Conservation (phyloP, 2,797 vertebrate genomes). For the Podarcis lilfordi region DNA sequence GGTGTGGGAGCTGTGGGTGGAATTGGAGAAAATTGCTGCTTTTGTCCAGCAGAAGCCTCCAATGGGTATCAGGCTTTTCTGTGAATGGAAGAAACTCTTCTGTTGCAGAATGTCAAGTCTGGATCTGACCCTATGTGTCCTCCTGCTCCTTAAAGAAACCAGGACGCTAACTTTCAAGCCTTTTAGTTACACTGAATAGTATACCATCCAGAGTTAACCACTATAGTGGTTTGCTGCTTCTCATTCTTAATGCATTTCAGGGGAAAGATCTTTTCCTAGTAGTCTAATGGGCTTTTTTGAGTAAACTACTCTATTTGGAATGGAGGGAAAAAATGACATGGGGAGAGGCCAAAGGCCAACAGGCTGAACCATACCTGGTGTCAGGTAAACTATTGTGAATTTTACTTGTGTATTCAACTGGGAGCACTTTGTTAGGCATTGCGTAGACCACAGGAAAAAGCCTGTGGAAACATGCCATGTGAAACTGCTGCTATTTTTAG, state of each 20-base stretch:
- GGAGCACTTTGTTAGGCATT: constrained; percentile 96
- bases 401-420: constrained; percentile 85
- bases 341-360: constrained; percentile 14
- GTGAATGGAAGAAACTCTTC: too few relatives aligned
- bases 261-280: constrained; percentile 67
- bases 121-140: not conserved
- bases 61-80: not conserved
- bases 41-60: not conserved
- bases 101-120: not conserved
- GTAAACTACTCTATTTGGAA: constrained; percentile 71
- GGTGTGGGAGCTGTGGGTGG: not conserved
- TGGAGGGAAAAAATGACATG: constrained; percentile 60
- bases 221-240: constrained; percentile 81
- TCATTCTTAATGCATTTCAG: constrained; percentile 68
- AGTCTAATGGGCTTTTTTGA: constrained; percentile 73
- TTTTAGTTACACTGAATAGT: constrained; percentile 74
- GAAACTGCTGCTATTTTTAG: constrained; percentile 94
- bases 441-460: constrained; percentile 76
- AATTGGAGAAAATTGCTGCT: not conserved
- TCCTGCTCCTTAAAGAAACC: too few relatives aligned
- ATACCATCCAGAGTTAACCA: constrained; percentile 73
- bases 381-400: constrained; percentile 82
- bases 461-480: constrained; percentile 84
- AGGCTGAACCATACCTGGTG: constrained; percentile 78
- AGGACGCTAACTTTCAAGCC: constrained; percentile 49